These are phyloP conservation scores for Sebastes kiyomatsui DNA, from an alignment of 2,797 vertebrate species.

Conservation along the genomic window DNA sequence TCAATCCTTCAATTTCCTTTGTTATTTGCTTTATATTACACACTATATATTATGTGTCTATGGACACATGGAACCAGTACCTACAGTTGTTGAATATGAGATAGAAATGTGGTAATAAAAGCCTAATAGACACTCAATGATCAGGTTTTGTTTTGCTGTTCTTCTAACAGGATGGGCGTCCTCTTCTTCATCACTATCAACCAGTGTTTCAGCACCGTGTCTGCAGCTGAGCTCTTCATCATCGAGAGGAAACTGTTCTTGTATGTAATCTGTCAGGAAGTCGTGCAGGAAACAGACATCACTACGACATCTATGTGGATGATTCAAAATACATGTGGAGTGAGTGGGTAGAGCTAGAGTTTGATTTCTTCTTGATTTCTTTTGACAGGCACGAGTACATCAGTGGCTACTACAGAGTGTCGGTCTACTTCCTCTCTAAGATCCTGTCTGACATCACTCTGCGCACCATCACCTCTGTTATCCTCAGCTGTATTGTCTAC, in stretches of 20 bases:
- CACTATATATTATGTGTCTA: background rate
- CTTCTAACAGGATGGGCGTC: slow-evolving; percentile 85
- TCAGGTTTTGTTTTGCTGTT: background rate
- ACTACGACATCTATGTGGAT: background rate
- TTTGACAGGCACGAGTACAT: slow-evolving; percentile 92
- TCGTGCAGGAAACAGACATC: background rate
- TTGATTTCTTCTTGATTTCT: slow-evolving; percentile 3
- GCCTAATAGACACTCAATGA: background rate
- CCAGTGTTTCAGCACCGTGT: slow-evolving; percentile 92
- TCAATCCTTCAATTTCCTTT: background rate
- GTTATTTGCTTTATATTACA: background rate
- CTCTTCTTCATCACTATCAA: slow-evolving; percentile 94
- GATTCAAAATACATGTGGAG: background rate
- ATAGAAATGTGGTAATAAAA: background rate
- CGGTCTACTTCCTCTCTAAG: slow-evolving; percentile 92
- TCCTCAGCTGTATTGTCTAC: slow-evolving; percentile 89
- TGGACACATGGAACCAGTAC: no score
- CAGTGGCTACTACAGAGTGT: slow-evolving; percentile 94
- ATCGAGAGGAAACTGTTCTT: slow-evolving; percentile 90
- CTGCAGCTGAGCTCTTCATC: slow-evolving; percentile 92
- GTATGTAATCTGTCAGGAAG: background rate
- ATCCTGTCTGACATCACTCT: slow-evolving; percentile 88
- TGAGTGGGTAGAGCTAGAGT: background rate
- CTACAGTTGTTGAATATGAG: background rate
- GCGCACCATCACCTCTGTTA: slow-evolving; percentile 85